Percentiles rank a stretch among this genome's conserved stretches.
phyloP scores from a whole-genome alignment of 2,797 vertebrate species.

The Dendrocincla fuliginosa region DNA sequence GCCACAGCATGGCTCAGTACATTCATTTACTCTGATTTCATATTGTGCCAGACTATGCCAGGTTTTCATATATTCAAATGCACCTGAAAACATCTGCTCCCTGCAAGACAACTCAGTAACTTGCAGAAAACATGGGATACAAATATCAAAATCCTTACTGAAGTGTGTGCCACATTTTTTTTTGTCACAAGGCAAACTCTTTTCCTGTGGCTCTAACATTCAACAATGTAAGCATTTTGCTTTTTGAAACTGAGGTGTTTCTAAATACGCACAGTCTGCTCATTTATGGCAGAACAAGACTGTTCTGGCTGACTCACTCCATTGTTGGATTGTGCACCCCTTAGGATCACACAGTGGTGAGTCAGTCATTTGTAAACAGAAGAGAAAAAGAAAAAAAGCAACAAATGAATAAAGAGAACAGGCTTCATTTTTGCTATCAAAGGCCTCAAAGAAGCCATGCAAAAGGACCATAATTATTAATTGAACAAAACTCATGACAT shows the following conservation, averaged over 20 bases:
- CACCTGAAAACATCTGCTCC: not conserved
- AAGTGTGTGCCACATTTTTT: not conserved
- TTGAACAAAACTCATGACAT: not conserved
- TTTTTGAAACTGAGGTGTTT: slow-evolving; percentile 12
- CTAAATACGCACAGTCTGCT: slow-evolving; percentile 1
- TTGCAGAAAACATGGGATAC: not conserved
- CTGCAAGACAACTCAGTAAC: not conserved
- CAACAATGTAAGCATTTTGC: not conserved
- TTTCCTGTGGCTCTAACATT: not conserved
- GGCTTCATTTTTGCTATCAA: slow-evolving; percentile 36
- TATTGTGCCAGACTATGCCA: not conserved
- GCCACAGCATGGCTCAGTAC: not conserved
- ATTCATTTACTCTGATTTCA: not conserved
- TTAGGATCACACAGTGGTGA: slow-evolving; percentile 54
- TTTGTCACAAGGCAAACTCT: not conserved
- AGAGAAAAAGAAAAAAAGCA: not conserved
- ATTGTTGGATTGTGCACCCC: slow-evolving; percentile 31
- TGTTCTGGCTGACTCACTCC: slow-evolving; percentile 51
- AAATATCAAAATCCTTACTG: not conserved
- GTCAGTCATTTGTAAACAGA: slow-evolving; percentile 49
- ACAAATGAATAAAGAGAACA: slow-evolving; percentile 13
- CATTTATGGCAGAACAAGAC: slow-evolving; percentile 21
- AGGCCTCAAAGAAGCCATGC: not conserved
- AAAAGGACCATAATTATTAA: slow-evolving; percentile 14
- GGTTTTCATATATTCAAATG: not conserved